Conservation (phyloP, 2,888 invertebrate species). For the Oscheius sp. region DNA sequence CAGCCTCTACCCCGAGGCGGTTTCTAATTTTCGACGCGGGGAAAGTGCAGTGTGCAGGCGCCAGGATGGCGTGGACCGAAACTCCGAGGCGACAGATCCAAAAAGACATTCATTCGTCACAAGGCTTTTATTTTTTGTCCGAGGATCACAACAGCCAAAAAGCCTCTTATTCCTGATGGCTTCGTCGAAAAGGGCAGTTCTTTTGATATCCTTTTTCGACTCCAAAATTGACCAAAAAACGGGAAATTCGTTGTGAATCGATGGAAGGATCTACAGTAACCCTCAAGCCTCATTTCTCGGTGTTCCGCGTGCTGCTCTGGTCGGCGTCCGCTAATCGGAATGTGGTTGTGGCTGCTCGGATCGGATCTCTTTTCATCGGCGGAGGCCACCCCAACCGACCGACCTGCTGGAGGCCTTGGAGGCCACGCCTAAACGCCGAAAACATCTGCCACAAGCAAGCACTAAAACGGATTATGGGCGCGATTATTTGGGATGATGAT, state of each 20-base stretch:
- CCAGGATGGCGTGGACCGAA: conserved; percentile 17
- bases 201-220: no score
- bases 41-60: conserved; percentile 16
- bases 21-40: conserved; percentile 16
- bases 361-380: conserved; percentile 27
- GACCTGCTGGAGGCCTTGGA: conserved; percentile 15
- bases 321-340: conserved; percentile 24
- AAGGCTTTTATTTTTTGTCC: background rate
- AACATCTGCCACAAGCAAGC: conserved; percentile 14
- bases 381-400: conserved; percentile 22
- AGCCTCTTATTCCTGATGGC: no score
- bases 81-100: conserved; percentile 16
- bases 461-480: conserved; percentile 2
- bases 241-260: no score
- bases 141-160: no score
- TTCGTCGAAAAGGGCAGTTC: no score
- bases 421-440: conserved; percentile 26
- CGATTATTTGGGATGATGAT: conserved; percentile 1
- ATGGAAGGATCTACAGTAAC: no score
- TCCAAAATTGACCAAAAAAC: no score
- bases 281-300: no score
- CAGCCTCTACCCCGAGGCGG: background rate
- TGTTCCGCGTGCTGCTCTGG: conserved; percentile 5
- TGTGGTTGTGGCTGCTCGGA: conserved; percentile 30
- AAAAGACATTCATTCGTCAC: background rate